Percentiles rank a stretch among this genome's conserved stretches.
phyloP scores from a whole-genome alignment of 2,113 vertebrate species.

The Brachyhypopomus occidentalis region DNA sequence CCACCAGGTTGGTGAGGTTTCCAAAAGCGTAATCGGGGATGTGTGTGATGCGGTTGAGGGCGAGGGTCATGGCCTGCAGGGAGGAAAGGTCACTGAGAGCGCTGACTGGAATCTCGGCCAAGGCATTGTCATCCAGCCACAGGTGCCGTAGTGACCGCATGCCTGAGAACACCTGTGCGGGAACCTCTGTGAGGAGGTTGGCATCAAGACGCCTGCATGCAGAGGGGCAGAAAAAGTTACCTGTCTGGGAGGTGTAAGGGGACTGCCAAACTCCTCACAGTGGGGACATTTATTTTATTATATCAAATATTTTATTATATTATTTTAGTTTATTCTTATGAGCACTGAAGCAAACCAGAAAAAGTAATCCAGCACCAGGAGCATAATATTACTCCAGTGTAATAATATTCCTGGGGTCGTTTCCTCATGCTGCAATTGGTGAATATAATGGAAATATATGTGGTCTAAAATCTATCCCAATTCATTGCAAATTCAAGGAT shows the following conservation, averaged over 20 bases:
- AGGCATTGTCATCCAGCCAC: slow-evolving; percentile 92
- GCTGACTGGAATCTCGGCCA: slow-evolving; percentile 86
- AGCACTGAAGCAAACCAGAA: too few relatives aligned
- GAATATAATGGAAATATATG: too few relatives aligned
- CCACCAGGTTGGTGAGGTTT: slow-evolving; percentile 92
- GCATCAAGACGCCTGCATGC: slow-evolving; percentile 88
- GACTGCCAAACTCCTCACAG: too few relatives aligned
- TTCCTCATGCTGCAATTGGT: too few relatives aligned
- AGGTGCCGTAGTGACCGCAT: slow-evolving; percentile 88
- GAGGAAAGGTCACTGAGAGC: slow-evolving; percentile 84
- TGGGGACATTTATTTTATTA: too few relatives aligned
- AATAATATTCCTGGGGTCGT: neutral
- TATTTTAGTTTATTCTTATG: too few relatives aligned
- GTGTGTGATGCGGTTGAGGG: slow-evolving; percentile 89
- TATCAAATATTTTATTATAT: too few relatives aligned
- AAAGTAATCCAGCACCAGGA: too few relatives aligned
- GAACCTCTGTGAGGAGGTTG: slow-evolving; percentile 89
- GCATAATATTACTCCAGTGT: too few relatives aligned
- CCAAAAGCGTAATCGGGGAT: slow-evolving; percentile 90
- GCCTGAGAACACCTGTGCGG: slow-evolving; percentile 83
- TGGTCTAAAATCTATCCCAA: too few relatives aligned
- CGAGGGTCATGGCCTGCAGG: slow-evolving; percentile 95
- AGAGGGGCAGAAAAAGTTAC: slow-evolving; percentile 16
- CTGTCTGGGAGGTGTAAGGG: neutral
- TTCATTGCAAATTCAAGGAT: too few relatives aligned